phyloP scores from a whole-genome alignment of 2,797 vertebrate genomes.

The Atherinosoma microstoma region DNA sequence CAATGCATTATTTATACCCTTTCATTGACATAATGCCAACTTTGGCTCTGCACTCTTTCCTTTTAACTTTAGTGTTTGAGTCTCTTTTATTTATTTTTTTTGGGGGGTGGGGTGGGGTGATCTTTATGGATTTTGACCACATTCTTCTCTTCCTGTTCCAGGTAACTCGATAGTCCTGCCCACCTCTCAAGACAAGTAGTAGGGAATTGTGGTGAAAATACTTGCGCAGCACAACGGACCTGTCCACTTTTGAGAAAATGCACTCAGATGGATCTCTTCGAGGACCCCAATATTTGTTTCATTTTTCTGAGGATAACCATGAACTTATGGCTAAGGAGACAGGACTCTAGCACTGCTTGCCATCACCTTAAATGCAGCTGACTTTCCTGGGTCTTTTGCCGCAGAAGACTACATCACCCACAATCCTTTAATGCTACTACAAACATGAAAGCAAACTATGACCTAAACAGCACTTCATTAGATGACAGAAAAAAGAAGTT shows the following conservation, averaged over 20 bases:
- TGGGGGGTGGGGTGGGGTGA: slow-evolving; percentile 5
- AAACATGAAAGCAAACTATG: slow-evolving; percentile 54
- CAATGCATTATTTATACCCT: slow-evolving; percentile 27
- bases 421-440: slow-evolving; percentile 64
- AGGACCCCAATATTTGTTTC: slow-evolving; percentile 53
- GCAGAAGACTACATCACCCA: slow-evolving; percentile 57
- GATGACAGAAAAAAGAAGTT: slow-evolving; percentile 42
- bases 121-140: slow-evolving; percentile 28
- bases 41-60: slow-evolving; percentile 5
- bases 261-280: slow-evolving; percentile 55
- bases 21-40: slow-evolving; percentile 1
- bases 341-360: slow-evolving; percentile 59
- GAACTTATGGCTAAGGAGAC: slow-evolving; percentile 51
- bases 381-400: slow-evolving; percentile 46
- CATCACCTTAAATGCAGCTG: slow-evolving; percentile 56
- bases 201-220: slow-evolving; percentile 34
- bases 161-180: slow-evolving; percentile 85
- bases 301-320: slow-evolving; percentile 63
- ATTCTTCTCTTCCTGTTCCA: slow-evolving; percentile 58
- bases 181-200: slow-evolving; percentile 31
- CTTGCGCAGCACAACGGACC: slow-evolving; percentile 68
- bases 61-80: slow-evolving; percentile 36
- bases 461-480: slow-evolving; percentile 55
- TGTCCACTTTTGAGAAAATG: slow-evolving; percentile 43
- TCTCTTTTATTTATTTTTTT: slow-evolving; percentile 18